phyloP scores from a whole-genome alignment of 2,888 invertebrate species.

The Pilophorus perplexus region DNA sequence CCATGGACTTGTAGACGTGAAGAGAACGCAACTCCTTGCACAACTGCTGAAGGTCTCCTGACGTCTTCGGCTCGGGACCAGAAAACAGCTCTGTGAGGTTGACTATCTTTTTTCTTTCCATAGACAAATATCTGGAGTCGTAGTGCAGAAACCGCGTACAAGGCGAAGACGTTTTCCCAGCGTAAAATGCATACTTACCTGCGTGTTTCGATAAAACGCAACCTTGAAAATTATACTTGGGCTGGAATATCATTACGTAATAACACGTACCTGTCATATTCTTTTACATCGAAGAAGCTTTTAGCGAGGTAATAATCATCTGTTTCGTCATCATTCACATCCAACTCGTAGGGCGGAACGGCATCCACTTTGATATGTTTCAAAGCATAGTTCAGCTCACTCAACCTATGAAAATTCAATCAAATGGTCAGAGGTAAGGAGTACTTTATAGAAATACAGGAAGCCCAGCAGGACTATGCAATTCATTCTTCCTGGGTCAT shows the following conservation, averaged over 20 bases:
- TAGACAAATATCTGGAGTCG: constrained; percentile 83
- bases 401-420: constrained; percentile 58
- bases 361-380: constrained; percentile 61
- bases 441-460: too few species aligned
- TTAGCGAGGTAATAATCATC: constrained; percentile 77
- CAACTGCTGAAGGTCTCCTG: constrained; percentile 57
- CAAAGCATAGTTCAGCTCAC: constrained; percentile 78
- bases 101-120: constrained; percentile 85
- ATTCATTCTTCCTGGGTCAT: too few species aligned
- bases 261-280: constrained; percentile 68
- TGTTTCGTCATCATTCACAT: constrained; percentile 63
- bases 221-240: neutral
- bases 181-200: constrained; percentile 75
- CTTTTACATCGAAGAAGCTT: constrained; percentile 84
- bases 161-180: constrained; percentile 66
- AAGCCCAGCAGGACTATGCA: too few species aligned
- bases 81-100: constrained; percentile 68
- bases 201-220: too few species aligned
- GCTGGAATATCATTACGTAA: neutral
- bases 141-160: constrained; percentile 79
- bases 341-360: constrained; percentile 49
- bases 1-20: constrained; percentile 60
- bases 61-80: constrained; percentile 60
- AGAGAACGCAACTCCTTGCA: constrained; percentile 60
- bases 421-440: too few species aligned